A percentile compares a stretch with the other conserved stretches of the same genome.
phyloP scores from a whole-genome alignment of 2,888 invertebrate genomes.

The Sphecodes monilicornis region DNA sequence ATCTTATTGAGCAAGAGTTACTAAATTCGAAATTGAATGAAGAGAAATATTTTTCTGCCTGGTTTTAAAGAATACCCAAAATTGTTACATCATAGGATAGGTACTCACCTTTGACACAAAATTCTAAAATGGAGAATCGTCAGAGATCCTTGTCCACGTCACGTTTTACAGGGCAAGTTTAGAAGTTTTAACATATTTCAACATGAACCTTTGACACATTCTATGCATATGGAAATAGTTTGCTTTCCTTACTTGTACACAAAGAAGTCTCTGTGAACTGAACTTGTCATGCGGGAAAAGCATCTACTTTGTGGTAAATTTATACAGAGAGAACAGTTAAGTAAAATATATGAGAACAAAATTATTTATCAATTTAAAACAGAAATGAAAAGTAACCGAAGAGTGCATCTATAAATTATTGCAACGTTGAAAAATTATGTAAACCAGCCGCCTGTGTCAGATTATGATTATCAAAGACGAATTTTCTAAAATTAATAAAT shows the following conservation, averaged over 20 bases:
- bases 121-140: not conserved
- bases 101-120: not conserved
- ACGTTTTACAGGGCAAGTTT: not conserved
- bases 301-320: not conserved
- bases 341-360: not conserved
- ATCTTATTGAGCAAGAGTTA: too few species aligned
- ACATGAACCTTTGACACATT: not conserved
- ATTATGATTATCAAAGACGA: too few species aligned
- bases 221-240: not conserved
- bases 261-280: not conserved
- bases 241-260: not conserved
- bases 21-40: too few species aligned
- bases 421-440: not conserved
- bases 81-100: too few species aligned
- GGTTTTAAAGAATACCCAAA: too few species aligned
- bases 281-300: not conserved
- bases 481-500: not conserved
- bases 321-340: not conserved
- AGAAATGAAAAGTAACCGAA: too few species aligned
- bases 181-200: not conserved
- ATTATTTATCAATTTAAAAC: not conserved
- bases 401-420: too few species aligned
- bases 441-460: not conserved
- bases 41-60: too few species aligned
- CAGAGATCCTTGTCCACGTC: not conserved